Evolutionary conservation across 2,113 vertebrate species (phyloP), one percentile per base, ranked within the genome.

Genomic region (Equus przewalskii): DNA sequence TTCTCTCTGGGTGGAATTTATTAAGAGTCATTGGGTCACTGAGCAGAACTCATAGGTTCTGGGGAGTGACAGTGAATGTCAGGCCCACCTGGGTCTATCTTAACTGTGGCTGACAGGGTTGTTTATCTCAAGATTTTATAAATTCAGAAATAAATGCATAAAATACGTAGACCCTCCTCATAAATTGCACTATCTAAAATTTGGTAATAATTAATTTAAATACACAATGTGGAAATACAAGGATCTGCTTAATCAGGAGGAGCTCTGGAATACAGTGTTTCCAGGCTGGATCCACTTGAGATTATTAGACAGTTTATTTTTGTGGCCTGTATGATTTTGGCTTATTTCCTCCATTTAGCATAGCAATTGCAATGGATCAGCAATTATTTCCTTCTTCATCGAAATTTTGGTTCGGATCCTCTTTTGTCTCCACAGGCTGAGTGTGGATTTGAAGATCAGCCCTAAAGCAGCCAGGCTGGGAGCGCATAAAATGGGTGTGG

Each of bases 321-420:
- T 24, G 5, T 44, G 12, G 5, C 36, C 36, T 0, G 0, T 9
- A 5, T 36, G 4, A 33, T 11, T 54, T 8, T 65, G 14, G 12
- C 21, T 76, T 22, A 2, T 18, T 21, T 30, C 60, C 28, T 44
- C 28, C 58, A 33, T 13, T 54, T 12, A 13, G 21, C 30, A 15
- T 1, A 28, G 13, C 46, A 16, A 22, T 28, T 44, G 5, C 22
- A 73, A 28, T 4, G 28, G 26, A 5, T 3, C 16, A 65, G 24
- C 15, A 33, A 46, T 81, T 60, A 13, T 67, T 87, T 51, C 28
- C 16, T 93, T 79, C 58, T 11, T 19, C 46, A 62, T 24, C 22
- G 19, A 28, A 75, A 64, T n/a, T 11, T 75, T 28, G 51, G 1
- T 36, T 87, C 9, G 30, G 11, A 6, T 0, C 3, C 6, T 6